phyloP scores from a whole-genome alignment of 2,888 invertebrate genomes.

The Bedellia somnulentella region DNA sequence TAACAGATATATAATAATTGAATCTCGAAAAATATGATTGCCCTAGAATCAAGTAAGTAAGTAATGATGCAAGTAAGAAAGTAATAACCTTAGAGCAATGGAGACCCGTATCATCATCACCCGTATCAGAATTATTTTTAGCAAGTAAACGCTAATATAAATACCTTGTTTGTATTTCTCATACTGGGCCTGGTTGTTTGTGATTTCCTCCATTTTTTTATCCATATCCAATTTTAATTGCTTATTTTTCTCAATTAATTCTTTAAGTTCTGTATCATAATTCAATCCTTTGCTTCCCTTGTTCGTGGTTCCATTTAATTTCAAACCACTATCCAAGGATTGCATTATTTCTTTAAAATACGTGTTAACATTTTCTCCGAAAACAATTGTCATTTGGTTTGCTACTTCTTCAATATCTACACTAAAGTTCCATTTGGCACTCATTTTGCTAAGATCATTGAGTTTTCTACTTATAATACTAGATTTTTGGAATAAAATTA shows the following conservation, averaged over 20 bases:
- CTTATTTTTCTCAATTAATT: slow-evolving; percentile 27
- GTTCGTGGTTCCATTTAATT: slow-evolving; percentile 15
- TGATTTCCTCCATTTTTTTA: slow-evolving; percentile 22
- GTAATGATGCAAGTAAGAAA: no score
- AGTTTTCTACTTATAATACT: no score
- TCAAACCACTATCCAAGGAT: slow-evolving; percentile 19
- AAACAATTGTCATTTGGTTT: slow-evolving; percentile 15
- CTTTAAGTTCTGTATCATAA: slow-evolving; percentile 28
- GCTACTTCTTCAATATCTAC: slow-evolving; percentile 11
- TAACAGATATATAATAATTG: no score
- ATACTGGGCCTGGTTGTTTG: slow-evolving; percentile 25
- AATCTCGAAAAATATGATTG: no score
- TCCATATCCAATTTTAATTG: slow-evolving; percentile 28
- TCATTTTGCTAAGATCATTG: background rate
- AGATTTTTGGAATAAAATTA: no score
- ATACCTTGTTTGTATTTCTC: slow-evolving; percentile 37
- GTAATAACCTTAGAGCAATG: no score
- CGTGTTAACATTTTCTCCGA: slow-evolving; percentile 17
- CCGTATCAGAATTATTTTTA: no score
- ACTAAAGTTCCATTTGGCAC: slow-evolving; percentile 4
- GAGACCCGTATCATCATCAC: no score
- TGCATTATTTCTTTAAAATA: slow-evolving; percentile 16
- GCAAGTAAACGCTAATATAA: no score
- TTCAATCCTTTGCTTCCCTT: slow-evolving; percentile 10
- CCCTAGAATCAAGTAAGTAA: no score